Conservation (phyloP, 2,113 vertebrate genomes). For the Pterocles gutturalis region DNA sequence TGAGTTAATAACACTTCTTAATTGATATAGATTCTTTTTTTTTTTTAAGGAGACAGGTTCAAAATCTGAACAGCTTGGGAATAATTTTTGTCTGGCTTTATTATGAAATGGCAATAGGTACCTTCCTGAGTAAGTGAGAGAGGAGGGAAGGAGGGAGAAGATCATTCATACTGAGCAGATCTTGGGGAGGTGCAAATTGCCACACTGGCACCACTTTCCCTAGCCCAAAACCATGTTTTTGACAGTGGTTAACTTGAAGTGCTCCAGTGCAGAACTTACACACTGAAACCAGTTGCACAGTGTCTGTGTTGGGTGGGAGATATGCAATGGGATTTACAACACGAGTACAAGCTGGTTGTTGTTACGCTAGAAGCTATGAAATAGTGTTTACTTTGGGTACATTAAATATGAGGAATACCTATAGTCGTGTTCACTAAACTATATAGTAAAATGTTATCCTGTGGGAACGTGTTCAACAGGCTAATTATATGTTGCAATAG, state of each 20-base stretch:
- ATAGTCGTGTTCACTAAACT: neutral
- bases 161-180: accelerated
- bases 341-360: neutral
- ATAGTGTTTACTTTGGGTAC: neutral
- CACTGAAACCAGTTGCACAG: neutral
- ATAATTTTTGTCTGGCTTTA: neutral
- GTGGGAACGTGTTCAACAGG: neutral
- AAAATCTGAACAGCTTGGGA: neutral
- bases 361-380: neutral
- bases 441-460: neutral
- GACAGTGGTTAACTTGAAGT: neutral
- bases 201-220: neutral
- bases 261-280: neutral
- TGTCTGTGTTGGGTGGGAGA: neutral
- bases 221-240: neutral
- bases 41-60: neutral
- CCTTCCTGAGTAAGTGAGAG: neutral
- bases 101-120: neutral
- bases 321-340: neutral
- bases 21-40: neutral
- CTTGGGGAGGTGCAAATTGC: neutral
- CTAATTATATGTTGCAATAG: constrained; percentile 19
- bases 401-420: neutral
- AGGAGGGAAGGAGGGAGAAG: neutral
- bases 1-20: neutral